Conservation (phyloP, 2,888 invertebrate species). For the Plagiodera versicolora region DNA sequence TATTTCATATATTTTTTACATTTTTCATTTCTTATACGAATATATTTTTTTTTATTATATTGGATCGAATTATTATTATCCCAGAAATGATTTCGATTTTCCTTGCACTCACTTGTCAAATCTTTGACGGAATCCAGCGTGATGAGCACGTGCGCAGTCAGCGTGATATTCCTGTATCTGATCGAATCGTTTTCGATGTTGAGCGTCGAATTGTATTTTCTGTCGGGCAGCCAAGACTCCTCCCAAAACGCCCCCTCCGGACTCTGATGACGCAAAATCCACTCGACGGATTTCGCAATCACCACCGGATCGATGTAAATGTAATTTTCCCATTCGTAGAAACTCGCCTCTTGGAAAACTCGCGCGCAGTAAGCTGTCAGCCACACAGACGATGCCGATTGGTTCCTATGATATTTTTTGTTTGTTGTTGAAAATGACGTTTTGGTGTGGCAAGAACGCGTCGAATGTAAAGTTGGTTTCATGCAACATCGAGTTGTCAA, state of each 20-base stretch:
- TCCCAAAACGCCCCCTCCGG: constrained; percentile 88
- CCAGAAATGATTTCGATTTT: too few relatives aligned
- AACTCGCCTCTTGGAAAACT: constrained; percentile 87
- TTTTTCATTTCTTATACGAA: too few relatives aligned
- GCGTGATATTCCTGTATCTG: constrained; percentile 76
- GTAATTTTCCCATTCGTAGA: constrained; percentile 96
- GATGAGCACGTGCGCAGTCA: constrained; percentile 93
- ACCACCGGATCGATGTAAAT: constrained; percentile 90
- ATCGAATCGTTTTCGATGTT: constrained; percentile 59
- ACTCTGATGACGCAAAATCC: constrained; percentile 84
- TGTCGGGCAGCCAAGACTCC: constrained; percentile 81
- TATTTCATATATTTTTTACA: too few relatives aligned
- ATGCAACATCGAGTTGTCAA: too few relatives aligned
- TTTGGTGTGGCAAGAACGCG: too few relatives aligned
- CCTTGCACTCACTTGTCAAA: constrained; percentile 58
- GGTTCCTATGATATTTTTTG: constrained; percentile 69
- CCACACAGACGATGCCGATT: constrained; percentile 87
- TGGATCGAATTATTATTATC: too few relatives aligned
- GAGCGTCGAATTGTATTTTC: constrained; percentile 80
- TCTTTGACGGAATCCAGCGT: constrained; percentile 84
- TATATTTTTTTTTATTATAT: too few relatives aligned
- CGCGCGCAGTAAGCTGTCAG: constrained; percentile 89
- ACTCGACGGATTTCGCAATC: constrained; percentile 81
- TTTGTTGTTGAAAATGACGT: too few relatives aligned
- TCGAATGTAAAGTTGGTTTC: too few relatives aligned